A percentile compares a stretch with the other conserved stretches of the same genome.
phyloP scores from a whole-genome alignment of 1,140 invertebrate species.

The Watersipora subatra region DNA sequence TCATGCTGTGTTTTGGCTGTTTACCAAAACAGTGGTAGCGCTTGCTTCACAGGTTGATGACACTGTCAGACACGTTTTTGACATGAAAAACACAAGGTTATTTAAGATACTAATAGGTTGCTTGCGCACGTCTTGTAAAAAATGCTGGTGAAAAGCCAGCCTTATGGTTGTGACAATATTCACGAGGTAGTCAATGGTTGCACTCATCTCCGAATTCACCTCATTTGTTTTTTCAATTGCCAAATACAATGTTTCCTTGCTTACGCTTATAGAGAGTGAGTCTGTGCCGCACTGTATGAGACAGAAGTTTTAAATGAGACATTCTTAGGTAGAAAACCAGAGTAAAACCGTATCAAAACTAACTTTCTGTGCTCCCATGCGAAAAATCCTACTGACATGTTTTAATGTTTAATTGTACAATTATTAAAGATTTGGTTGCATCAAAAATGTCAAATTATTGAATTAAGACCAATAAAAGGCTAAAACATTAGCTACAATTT shows the following conservation, averaged over 20 bases:
- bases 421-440: too few species aligned
- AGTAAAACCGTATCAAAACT: constrained; percentile 6
- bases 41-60: neutral
- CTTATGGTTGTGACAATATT: neutral
- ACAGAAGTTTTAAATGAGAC: neutral
- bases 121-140: neutral
- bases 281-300: constrained; percentile 7
- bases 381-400: constrained; percentile 5
- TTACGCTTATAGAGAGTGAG: constrained; percentile 5
- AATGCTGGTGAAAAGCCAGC: neutral
- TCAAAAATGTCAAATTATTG: too few species aligned
- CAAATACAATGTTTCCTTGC: neutral
- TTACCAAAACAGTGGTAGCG: neutral
- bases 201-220: neutral
- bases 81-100: neutral
- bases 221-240: neutral
- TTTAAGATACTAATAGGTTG: neutral
- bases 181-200: neutral
- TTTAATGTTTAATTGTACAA: too few species aligned
- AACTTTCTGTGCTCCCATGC: constrained; percentile 5
- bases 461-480: too few species aligned
- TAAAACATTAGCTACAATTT: too few species aligned
- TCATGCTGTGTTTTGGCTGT: neutral
- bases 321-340: neutral
- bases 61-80: neutral